Conservation (phyloP, 2,113 vertebrate species). For the Galeopterus variegatus region DNA sequence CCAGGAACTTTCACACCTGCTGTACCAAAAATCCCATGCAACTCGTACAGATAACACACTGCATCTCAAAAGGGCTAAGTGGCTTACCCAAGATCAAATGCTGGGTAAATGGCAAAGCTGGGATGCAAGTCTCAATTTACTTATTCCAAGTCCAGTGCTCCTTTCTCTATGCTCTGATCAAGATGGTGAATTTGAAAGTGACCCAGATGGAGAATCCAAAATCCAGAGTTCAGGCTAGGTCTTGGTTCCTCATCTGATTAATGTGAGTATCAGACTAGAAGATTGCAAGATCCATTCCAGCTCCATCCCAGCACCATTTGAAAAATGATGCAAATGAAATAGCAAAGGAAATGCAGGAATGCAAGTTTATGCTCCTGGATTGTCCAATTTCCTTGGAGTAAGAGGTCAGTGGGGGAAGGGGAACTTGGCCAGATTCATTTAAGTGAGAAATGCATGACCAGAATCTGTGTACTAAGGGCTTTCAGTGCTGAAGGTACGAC, state of each 20-base stretch:
- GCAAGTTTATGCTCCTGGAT: not conserved
- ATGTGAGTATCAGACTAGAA: not conserved
- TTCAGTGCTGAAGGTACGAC: not conserved
- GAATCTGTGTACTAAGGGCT: not conserved
- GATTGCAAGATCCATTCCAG: not conserved
- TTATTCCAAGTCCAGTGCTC: not conserved
- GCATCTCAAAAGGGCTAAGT: not conserved
- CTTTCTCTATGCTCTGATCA: not conserved
- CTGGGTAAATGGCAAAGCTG: not conserved
- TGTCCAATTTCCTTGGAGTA: not conserved
- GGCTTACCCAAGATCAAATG: not conserved
- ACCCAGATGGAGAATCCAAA: not conserved
- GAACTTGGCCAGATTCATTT: conserved; percentile 15
- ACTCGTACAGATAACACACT: not conserved
- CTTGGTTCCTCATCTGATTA: not conserved
- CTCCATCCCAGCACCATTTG: not conserved
- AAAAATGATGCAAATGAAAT: conserved; percentile 10
- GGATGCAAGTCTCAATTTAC: not conserved
- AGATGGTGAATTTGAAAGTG: not conserved
- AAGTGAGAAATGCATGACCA: not conserved
- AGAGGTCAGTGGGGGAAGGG: not conserved
- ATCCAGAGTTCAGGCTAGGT: not conserved
- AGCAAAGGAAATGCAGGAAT: conserved; percentile 39
- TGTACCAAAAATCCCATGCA: not conserved
- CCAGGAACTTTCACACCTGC: not conserved